Evolutionary conservation across 2,888 invertebrate species (phyloP).

Genomic region (Pachliopta kotzebuea): DNA sequence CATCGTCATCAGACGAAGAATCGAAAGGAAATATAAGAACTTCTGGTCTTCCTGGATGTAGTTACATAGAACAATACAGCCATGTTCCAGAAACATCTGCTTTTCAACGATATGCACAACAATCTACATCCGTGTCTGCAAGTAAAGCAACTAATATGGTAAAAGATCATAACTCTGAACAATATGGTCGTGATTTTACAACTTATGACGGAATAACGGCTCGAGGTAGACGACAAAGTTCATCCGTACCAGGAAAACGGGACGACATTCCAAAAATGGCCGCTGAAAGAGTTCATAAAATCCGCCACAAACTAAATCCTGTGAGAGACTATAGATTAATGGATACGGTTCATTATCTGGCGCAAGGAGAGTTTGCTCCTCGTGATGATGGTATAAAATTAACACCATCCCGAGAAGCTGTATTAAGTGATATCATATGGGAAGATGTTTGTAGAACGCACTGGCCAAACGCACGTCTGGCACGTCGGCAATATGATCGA

Average conservation of each 20-base stretch:
- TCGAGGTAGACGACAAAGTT: slow-evolving; percentile 64
- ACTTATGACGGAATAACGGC: slow-evolving; percentile 72
- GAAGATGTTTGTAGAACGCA: slow-evolving; percentile 75
- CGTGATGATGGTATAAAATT: slow-evolving; percentile 73
- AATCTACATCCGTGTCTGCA: slow-evolving; percentile 56
- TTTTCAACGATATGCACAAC: slow-evolving; percentile 65
- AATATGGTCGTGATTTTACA: slow-evolving; percentile 71
- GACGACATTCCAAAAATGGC: slow-evolving; percentile 63
- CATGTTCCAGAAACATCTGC: slow-evolving; percentile 70
- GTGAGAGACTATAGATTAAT: slow-evolving; percentile 71
- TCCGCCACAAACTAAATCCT: slow-evolving; percentile 70
- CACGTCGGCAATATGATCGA: slow-evolving; percentile 48
- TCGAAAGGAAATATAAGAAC: slow-evolving; percentile 47
- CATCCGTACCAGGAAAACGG: slow-evolving; percentile 68
- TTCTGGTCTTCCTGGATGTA: slow-evolving; percentile 58
- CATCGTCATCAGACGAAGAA: slow-evolving; percentile 65
- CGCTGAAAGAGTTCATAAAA: slow-evolving; percentile 69
- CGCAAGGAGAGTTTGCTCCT: slow-evolving; percentile 75
- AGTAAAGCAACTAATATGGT: slow-evolving; percentile 64
- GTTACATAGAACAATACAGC: slow-evolving; percentile 71
- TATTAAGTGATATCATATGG: slow-evolving; percentile 73
- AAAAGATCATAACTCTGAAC: slow-evolving; percentile 72
- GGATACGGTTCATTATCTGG: slow-evolving; percentile 75
- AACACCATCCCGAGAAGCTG: slow-evolving; percentile 72
- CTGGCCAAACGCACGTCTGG: slow-evolving; percentile 68